A percentile compares a stretch with the other conserved stretches of the same genome.
Evolutionary conservation across 1,140 invertebrate genomes (phyloP).

Genomic region (Cydia amplana): DNA sequence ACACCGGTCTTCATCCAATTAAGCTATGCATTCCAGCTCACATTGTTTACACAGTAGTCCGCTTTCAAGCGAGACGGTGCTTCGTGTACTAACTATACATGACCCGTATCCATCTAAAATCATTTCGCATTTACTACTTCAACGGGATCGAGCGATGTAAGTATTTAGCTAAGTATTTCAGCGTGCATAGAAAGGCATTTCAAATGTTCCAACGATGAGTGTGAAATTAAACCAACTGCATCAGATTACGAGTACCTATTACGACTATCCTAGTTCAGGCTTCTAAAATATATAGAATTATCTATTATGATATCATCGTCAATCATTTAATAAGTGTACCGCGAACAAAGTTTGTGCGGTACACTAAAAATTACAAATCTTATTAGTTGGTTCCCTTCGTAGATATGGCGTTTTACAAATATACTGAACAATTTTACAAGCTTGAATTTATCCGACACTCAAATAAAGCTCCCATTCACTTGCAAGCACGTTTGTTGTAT

Average conservation of each 20-base stretch:
- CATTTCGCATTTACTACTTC: neutral
- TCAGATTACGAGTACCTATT: no score
- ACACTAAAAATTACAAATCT: neutral
- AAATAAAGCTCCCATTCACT: neutral
- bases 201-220: neutral
- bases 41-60: conserved; percentile 16
- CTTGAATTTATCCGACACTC: neutral
- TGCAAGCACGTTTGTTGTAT: neutral
- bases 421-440: neutral
- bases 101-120: neutral
- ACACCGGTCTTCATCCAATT: conserved; percentile 20
- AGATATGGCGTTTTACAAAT: neutral
- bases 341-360: no score
- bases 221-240: neutral
- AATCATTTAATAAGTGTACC: no score
- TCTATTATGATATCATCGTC: neutral
- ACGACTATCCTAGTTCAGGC: no score
- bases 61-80: neutral
- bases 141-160: neutral
- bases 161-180: neutral
- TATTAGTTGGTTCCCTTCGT: neutral
- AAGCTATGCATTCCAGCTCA: neutral
- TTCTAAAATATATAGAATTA: no score
- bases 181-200: neutral
- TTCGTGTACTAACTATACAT: neutral